These are phyloP conservation scores for Odontocerum albicorne DNA, from an alignment of 2,888 invertebrate species.

Conservation along the genomic window DNA sequence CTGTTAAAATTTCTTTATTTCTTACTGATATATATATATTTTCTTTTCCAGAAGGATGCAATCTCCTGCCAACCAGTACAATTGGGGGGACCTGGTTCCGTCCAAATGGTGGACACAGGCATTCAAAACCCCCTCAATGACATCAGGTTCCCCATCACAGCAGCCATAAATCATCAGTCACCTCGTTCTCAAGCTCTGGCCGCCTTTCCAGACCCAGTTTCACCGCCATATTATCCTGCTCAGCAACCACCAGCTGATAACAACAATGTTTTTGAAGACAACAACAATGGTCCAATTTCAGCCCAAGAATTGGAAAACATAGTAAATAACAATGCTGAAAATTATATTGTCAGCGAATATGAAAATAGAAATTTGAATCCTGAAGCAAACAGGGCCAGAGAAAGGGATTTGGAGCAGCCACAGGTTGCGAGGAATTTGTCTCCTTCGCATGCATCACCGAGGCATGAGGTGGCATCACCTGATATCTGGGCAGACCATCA, in stretches of 20 bases:
- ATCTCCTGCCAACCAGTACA: constrained; percentile 13
- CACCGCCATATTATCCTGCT: not conserved
- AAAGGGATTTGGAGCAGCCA: constrained; percentile 21
- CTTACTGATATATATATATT: no score
- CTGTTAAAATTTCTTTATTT: no score
- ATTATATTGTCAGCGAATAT: constrained; percentile 56
- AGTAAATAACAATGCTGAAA: constrained; percentile 58
- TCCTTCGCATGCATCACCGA: constrained; percentile 14
- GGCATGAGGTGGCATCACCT: constrained; percentile 1
- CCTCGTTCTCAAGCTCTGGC: not conserved
- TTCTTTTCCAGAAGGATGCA: constrained; percentile 17
- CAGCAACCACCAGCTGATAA: constrained; percentile 33
- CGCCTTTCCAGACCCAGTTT: not conserved
- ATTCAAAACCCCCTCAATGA: constrained; percentile 33
- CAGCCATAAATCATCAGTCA: constrained; percentile 6
- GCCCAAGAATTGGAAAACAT: constrained; percentile 60
- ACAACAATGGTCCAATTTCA: constrained; percentile 60
- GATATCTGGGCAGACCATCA: constrained; percentile 40
- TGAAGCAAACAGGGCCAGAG: constrained; percentile 35
- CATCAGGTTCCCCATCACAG: constrained; percentile 30
- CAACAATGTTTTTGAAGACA: constrained; percentile 50
- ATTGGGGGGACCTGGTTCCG: not conserved
- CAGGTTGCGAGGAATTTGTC: constrained; percentile 11
- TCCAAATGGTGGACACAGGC: constrained; percentile 24
- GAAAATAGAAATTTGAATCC: constrained; percentile 49